phyloP scores from a whole-genome alignment of 2,113 vertebrate genomes.

The Proterorhinus semilunaris region DNA sequence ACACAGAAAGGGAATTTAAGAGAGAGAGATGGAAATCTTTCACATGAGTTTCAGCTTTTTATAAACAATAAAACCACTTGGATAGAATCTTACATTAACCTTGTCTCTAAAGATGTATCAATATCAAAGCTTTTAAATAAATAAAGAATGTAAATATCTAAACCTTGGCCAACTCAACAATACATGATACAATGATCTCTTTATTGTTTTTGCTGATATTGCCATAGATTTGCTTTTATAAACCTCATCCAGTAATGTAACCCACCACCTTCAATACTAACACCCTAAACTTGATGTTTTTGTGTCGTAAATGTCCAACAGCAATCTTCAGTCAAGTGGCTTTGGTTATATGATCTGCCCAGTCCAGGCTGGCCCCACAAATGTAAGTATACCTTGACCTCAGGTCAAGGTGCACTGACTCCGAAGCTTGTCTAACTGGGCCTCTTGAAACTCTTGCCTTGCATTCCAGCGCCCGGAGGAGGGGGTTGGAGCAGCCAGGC shows the following conservation, averaged over 20 bases:
- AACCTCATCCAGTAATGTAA: no score
- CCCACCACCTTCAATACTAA: not conserved
- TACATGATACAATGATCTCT: no score
- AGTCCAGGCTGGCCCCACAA: conserved; percentile 33
- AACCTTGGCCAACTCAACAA: no score
- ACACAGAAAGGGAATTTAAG: not conserved
- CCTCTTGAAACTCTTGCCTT: conserved; percentile 88
- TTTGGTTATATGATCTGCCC: conserved; percentile 58
- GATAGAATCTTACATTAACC: not conserved
- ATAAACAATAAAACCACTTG: not conserved
- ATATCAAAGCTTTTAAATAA: not conserved
- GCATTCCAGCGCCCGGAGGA: conserved; percentile 91
- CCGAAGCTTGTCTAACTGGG: conserved; percentile 91
- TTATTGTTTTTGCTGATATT: not conserved
- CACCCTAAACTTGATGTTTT: not conserved
- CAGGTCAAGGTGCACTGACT: conserved; percentile 95
- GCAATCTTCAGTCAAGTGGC: conserved; percentile 54
- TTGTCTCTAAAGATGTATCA: not conserved
- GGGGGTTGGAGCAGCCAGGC: conserved; percentile 77
- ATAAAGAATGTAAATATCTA: not conserved
- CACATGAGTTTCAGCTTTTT: not conserved
- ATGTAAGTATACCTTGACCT: conserved; percentile 76
- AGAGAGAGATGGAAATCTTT: not conserved
- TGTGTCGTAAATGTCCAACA: conserved; percentile 25
- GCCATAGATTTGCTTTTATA: not conserved